Percentiles rank a stretch among this genome's conserved stretches.
phyloP scores from a whole-genome alignment of 2,888 invertebrate species.

The Tetranychus piercei region DNA sequence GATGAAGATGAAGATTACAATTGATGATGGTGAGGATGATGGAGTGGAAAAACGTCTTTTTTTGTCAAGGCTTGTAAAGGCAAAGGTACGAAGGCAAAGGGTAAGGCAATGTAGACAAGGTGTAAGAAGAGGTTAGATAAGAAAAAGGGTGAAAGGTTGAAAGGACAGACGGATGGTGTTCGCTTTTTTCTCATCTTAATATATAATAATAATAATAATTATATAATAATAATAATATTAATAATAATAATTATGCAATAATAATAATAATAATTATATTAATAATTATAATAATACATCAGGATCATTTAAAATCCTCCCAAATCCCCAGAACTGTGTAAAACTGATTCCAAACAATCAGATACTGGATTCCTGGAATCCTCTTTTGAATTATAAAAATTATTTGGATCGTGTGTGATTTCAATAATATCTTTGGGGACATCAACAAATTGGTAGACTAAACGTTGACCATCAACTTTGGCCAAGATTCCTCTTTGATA shows the following conservation, averaged over 20 bases:
- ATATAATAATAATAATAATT: background rate
- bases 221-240: background rate
- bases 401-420: slow-evolving; percentile 38
- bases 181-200: background rate
- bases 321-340: background rate
- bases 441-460: slow-evolving; percentile 98
- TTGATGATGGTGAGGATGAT: background rate
- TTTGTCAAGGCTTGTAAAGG: background rate
- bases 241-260: background rate
- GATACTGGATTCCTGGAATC: background rate
- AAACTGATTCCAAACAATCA: background rate
- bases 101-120: background rate
- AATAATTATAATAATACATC: background rate
- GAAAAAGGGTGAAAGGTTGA: background rate
- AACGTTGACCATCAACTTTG: slow-evolving; percentile 94
- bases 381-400: slow-evolving; percentile 9
- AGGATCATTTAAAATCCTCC: background rate
- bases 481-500: slow-evolving; percentile 97
- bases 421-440: slow-evolving; percentile 95
- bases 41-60: background rate
- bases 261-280: background rate
- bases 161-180: background rate
- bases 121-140: background rate
- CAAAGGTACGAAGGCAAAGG: background rate
- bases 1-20: no score